Conservation (phyloP, 2,797 vertebrate genomes). For the Galagoides demidoff region DNA sequence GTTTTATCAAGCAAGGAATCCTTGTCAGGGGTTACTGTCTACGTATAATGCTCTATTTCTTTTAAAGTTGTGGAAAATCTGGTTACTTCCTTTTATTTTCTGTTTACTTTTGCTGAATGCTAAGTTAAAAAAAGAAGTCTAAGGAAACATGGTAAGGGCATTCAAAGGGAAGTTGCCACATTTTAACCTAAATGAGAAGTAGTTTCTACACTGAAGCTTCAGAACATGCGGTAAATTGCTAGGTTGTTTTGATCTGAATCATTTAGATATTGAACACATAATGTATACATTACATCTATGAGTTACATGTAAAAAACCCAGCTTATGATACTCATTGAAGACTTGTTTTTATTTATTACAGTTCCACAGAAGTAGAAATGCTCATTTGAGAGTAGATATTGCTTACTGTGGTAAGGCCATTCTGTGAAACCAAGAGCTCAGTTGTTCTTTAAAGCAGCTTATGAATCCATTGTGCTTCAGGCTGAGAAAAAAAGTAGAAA, state of each 20-base stretch:
- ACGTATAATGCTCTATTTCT: not conserved
- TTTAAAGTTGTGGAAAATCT: not conserved
- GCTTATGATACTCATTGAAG: not conserved
- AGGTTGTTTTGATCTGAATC: slow-evolving; percentile 1
- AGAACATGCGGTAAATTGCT: slow-evolving; percentile 26
- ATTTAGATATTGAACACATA: not conserved
- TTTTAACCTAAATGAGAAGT: not conserved
- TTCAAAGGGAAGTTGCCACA: not conserved
- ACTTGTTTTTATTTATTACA: slow-evolving; percentile 76
- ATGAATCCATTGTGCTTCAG: slow-evolving; percentile 78
- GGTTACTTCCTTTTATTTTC: not conserved
- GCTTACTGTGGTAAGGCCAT: slow-evolving; percentile 36
- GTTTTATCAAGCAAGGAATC: not conserved
- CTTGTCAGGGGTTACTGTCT: not conserved
- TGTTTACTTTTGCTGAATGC: not conserved
- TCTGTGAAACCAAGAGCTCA: slow-evolving; percentile 17
- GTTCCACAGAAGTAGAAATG: slow-evolving; percentile 61
- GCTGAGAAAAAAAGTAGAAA: slow-evolving; percentile 69
- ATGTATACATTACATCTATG: not conserved
- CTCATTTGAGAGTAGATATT: not conserved
- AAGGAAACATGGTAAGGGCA: not conserved
- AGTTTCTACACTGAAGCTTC: not conserved
- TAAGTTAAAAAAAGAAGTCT: not conserved
- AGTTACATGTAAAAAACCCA: not conserved
- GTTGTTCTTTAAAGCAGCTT: slow-evolving; percentile 73